These are phyloP conservation scores for Odontamblyopus lacepedii DNA, from an alignment of 2,797 vertebrate genomes.

Conservation along the genomic window DNA sequence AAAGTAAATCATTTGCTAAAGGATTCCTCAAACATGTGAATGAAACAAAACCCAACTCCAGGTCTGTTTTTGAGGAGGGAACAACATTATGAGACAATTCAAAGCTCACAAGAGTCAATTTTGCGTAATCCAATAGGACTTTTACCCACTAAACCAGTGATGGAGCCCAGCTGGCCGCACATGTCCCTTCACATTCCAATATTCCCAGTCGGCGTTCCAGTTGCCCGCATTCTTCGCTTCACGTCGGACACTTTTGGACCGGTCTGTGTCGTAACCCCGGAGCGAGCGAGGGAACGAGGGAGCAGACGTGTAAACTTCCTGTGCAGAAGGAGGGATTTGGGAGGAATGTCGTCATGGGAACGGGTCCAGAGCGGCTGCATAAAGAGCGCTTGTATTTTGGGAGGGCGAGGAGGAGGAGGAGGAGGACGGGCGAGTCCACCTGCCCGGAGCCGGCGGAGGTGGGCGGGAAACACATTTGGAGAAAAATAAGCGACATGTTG, in stretches of 20 bases:
- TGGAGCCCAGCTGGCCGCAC: slow-evolving; percentile 28
- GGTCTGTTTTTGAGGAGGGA: too few species aligned
- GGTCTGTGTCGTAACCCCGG: slow-evolving; percentile 30
- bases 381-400: slow-evolving; percentile 20
- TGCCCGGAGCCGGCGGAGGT: slow-evolving; percentile 11
- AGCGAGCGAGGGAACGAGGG: not conserved
- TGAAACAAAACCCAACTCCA: too few species aligned
- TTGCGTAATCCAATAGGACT: not conserved
- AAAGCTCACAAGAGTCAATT: too few species aligned
- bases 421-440: slow-evolving; percentile 22
- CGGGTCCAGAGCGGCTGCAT: slow-evolving; percentile 18
- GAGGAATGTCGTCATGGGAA: slow-evolving; percentile 32
- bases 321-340: slow-evolving; percentile 29
- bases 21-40: too few species aligned
- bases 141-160: slow-evolving; percentile 2
- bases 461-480: not conserved
- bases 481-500: not conserved
- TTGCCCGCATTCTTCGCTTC: slow-evolving; percentile 32
- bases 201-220: slow-evolving; percentile 36
- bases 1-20: too few species aligned
- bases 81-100: too few species aligned
- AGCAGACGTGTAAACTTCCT: slow-evolving; percentile 38
- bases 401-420: slow-evolving; percentile 16
- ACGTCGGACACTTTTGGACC: slow-evolving; percentile 31
- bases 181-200: slow-evolving; percentile 14